Percentiles rank a stretch among this genome's conserved stretches.
Evolutionary conservation across 2,888 invertebrate species (phyloP).

Genomic region (Microchrysa polita): DNA sequence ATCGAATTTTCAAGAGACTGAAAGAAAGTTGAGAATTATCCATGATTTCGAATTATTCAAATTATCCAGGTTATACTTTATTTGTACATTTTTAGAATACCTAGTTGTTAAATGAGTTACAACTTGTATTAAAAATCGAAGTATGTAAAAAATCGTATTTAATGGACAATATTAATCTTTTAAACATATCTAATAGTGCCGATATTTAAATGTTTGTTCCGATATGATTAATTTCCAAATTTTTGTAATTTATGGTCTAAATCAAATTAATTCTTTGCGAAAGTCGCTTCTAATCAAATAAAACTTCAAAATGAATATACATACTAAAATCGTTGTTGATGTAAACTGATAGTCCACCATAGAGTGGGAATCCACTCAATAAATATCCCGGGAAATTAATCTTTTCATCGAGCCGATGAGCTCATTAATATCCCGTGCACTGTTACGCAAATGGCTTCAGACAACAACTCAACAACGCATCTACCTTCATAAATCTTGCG

Average conservation of each 20-base stretch:
- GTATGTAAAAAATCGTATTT: too few relatives aligned
- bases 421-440: slow-evolving; percentile 14
- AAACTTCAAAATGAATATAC: not conserved
- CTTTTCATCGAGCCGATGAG: slow-evolving; percentile 24
- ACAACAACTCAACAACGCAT: not conserved
- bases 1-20: too few relatives aligned
- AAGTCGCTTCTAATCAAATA: not conserved
- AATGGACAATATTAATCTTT: too few relatives aligned
- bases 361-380: not conserved
- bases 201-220: too few relatives aligned
- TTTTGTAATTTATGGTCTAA: slow-evolving; percentile 15
- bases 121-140: too few relatives aligned
- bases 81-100: too few relatives aligned
- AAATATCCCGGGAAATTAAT: slow-evolving; percentile 20
- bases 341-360: not conserved
- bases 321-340: not conserved
- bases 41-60: too few relatives aligned
- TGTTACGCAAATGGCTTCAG: not conserved
- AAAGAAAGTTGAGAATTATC: too few relatives aligned
- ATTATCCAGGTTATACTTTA: too few relatives aligned
- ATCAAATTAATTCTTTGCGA: not conserved
- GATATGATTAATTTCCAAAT: too few relatives aligned
- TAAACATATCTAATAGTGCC: too few relatives aligned
- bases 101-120: too few relatives aligned
- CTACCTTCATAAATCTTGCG: slow-evolving; percentile 6